These are phyloP conservation scores for Bujurquina vittata DNA, from an alignment of 2,113 vertebrate species.

Conservation along the genomic window DNA sequence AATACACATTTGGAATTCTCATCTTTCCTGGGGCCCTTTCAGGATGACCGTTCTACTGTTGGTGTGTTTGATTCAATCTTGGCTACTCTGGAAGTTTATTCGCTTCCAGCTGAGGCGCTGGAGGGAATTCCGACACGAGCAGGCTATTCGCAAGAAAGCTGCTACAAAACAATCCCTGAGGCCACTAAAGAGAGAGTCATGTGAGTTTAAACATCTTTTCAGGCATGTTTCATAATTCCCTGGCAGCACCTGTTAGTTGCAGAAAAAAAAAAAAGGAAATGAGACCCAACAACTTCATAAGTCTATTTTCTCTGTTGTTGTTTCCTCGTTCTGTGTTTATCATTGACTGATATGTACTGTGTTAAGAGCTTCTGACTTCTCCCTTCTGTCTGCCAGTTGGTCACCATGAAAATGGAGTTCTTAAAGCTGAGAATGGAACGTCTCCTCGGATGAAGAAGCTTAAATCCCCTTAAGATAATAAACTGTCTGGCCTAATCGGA, in stretches of 20 bases:
- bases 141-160: slow-evolving; percentile 85
- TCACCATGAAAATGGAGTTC: slow-evolving; percentile 92
- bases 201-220: slow-evolving; percentile 74
- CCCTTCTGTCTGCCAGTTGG: slow-evolving; percentile 70
- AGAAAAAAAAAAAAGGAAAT: background rate
- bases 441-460: slow-evolving; percentile 94
- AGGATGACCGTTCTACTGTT: slow-evolving; percentile 91
- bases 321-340: background rate
- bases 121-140: slow-evolving; percentile 90
- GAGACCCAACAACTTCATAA: background rate
- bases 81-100: slow-evolving; percentile 98
- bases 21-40: slow-evolving; percentile 11
- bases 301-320: background rate
- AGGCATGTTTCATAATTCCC: background rate
- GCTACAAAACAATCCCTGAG: slow-evolving; percentile 82
- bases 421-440: slow-evolving; percentile 93
- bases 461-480: slow-evolving; percentile 87
- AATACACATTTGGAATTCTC: slow-evolving; percentile 13
- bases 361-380: slow-evolving; percentile 10
- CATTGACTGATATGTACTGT: background rate
- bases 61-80: slow-evolving; percentile 93
- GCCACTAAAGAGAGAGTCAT: slow-evolving; percentile 87
- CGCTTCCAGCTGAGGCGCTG: slow-evolving; percentile 95
- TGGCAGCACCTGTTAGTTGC: background rate
- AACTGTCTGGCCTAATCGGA: slow-evolving; percentile 41